phyloP scores from a whole-genome alignment of 2,797 vertebrate genomes.

The Manis javanica region DNA sequence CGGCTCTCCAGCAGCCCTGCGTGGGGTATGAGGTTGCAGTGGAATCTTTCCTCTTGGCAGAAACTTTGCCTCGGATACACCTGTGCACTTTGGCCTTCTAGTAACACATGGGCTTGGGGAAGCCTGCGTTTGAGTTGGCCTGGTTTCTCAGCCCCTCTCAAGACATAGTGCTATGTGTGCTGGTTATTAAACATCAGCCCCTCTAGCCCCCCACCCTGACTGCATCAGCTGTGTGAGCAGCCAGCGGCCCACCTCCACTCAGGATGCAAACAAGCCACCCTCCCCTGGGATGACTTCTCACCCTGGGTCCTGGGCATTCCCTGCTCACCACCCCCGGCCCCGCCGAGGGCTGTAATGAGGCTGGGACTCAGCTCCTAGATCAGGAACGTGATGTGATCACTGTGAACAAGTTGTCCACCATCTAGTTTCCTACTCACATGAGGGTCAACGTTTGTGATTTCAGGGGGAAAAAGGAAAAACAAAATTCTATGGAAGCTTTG shows the following conservation, averaged over 20 bases:
- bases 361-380: not conserved
- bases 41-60: not conserved
- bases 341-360: fast-evolving
- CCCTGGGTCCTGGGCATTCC: fast-evolving
- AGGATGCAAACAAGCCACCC: fast-evolving
- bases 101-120: too few species aligned
- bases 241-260: not conserved
- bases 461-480: not conserved
- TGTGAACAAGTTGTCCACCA: not conserved
- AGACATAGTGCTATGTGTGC: not conserved
- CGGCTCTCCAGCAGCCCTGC: fast-evolving
- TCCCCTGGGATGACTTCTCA: too few species aligned
- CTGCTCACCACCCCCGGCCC: too few species aligned
- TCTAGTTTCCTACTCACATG: not conserved
- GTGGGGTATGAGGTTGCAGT: not conserved
- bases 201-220: too few species aligned
- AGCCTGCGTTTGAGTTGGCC: not conserved
- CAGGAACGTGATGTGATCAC: not conserved
- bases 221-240: fast-evolving
- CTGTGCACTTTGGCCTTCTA: fast-evolving
- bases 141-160: not conserved
- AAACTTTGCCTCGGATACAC: fast-evolving
- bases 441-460: not conserved
- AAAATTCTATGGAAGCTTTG: not conserved
- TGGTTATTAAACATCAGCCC: too few species aligned